Base-by-base conservation (phyloP, 2,797 vertebrate genomes). In the Epinephelus awoara region DNA sequence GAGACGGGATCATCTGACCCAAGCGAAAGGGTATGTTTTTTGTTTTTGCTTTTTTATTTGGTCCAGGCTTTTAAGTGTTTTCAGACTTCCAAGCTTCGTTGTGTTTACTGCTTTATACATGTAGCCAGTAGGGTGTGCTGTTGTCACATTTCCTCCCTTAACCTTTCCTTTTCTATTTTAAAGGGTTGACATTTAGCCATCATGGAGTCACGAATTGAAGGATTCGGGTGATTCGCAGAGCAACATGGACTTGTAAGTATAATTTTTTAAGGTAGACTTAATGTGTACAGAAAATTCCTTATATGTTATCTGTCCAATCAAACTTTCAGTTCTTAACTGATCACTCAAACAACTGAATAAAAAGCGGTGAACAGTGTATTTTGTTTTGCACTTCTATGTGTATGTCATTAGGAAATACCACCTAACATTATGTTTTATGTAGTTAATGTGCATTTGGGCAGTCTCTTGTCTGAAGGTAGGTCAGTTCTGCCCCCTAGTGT, bases 51-150 rank as follows among this genome's bases (percentile, higher is more conserved):
- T 67, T 15, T 44, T 82, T 42, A 44, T 50, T 5, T 18, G 5
- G 3, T 47, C 19, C 0, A 69, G 29, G 5, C 23, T 34, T 29
- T 79, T 19, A 0, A 14, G 14, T 14, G 8, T 52, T 38, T 19
- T 11, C 27, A 6, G 18, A 34, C 19, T 0, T 18, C 2, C 6
- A 23, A 15, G 29, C n/a, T 23, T 49, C 12, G 27, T 58, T 59
- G 64, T 68, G 46, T 54, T 79, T 65, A 63, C 78, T 78, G 86
- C 67, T 9, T 55, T 29, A 76, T 70, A 61, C 21, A 17, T 68
- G 25, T 62, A 27, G 51, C 88, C 93, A 94, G 84, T 91, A 92
- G 93, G 89, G 85, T 67, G 90, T 92, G 93, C 90, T 94, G 75
- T 86, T 91, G 27, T 72, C 56, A 57, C 64, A 23, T 19, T 56